Evolutionary conservation across 64 coral and sea anemone genomes (phyloP), one percentile per base, ranked within the genome.

Genomic region (Trachythela sp.): DNA sequence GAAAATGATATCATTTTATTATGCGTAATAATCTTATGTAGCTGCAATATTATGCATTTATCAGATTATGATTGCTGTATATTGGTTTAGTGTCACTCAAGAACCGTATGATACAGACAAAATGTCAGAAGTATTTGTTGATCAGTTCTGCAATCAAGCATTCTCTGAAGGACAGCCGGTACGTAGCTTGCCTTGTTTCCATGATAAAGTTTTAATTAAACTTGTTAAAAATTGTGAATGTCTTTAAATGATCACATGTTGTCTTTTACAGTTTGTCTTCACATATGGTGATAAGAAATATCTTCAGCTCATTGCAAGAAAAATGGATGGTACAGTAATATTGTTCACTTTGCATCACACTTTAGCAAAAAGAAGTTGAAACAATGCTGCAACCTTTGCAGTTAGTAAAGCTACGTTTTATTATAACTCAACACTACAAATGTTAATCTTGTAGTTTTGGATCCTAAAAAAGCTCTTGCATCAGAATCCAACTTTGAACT

Each of bases 101-200:
- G 95, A 98, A 75, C 59, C 93, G 8, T 98, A 98, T 91, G 93
- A 98, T 37, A 94, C 95, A 29, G 94, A 98, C 67, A 94, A 98
- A 54, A 98, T 98, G 95, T 85, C 95, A 39, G 95, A 92, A 91
- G 91, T 94, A 22, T 91, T 98, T 40, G 92, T 91, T 29, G 89
- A 98, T 86, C 13, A 27, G 0, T 98, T 98, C 58, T 90, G 89
- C 90, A 93, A 98, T 14, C 93, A 90, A 87, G 91, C 95, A 4
- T 91, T 98, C 26, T 94, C 91, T 75, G 70, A 92, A 8, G 91
- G 88, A 85, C 95, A 98, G 83, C 93, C 94, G 91, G 95, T 98
- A 92, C 7, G 20, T 48, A 13, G 17, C 18, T 89, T 39, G 36
- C 67, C 22, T 31, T 37, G 64, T 89, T 18, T 83, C 77, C 32